Evolutionary conservation across 2,888 invertebrate genomes (phyloP).

Genomic region (Acleris holmiana): DNA sequence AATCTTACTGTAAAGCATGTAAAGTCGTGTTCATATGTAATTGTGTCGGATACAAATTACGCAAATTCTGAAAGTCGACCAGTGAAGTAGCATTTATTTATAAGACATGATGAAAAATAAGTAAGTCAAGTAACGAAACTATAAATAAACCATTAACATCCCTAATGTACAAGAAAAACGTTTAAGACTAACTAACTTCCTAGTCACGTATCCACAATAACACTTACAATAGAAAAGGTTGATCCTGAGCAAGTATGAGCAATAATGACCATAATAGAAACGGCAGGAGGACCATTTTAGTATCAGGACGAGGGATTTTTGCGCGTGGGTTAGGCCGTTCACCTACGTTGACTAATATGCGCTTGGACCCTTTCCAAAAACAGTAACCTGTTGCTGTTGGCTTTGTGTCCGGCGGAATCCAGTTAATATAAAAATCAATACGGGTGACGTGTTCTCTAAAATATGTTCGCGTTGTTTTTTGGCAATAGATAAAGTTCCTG

Average conservation of each 20-base stretch:
- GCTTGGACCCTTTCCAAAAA: constrained; percentile 72
- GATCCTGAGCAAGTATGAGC: constrained; percentile 50
- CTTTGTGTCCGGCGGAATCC: constrained; percentile 37
- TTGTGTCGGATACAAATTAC: too few species aligned
- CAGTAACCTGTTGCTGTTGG: constrained; percentile 51
- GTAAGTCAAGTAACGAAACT: constrained; percentile 21
- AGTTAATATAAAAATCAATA: constrained; percentile 17
- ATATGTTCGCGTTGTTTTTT: constrained; percentile 2
- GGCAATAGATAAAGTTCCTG: neutral
- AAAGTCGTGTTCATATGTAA: neutral
- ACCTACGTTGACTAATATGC: constrained; percentile 67
- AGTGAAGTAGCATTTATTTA: too few species aligned
- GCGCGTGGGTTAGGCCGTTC: constrained; percentile 75
- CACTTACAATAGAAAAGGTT: constrained; percentile 42
- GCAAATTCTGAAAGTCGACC: too few species aligned
- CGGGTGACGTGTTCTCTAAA: constrained; percentile 16
- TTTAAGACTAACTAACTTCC: constrained; percentile 41
- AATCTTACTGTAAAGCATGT: neutral
- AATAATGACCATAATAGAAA: constrained; percentile 57
- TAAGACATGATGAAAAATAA: constrained; percentile 6
- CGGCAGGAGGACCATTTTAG: constrained; percentile 51
- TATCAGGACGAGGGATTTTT: constrained; percentile 48
- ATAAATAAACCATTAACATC: constrained; percentile 40
- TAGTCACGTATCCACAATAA: constrained; percentile 46
- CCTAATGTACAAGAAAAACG: constrained; percentile 38